Evolutionary conservation across 2,113 vertebrate species (phyloP).

Genomic region (Upupa epops): DNA sequence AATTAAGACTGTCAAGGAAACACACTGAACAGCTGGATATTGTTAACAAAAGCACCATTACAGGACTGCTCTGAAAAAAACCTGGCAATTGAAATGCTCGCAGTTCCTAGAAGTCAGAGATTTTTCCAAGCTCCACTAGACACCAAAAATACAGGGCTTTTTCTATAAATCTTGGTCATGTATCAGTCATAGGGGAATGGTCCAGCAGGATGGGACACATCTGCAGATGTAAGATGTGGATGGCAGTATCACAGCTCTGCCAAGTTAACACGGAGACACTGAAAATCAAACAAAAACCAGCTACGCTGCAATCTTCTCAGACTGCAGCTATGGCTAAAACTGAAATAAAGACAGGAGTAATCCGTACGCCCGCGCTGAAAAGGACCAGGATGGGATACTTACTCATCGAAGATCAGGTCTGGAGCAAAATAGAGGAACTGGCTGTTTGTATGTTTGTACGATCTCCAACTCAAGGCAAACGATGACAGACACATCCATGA

Average conservation of each 20-base stretch:
- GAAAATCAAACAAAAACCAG: not conserved
- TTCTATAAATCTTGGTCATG: conserved; percentile 37
- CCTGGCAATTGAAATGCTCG: conserved; percentile 33
- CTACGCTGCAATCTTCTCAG: conserved; percentile 26
- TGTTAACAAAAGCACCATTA: conserved; percentile 72
- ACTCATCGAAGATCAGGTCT: conserved; percentile 98
- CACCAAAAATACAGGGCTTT: conserved; percentile 23
- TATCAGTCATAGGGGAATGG: conserved; percentile 17
- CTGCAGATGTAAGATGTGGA: conserved; percentile 4
- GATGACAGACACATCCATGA: conserved; percentile 99
- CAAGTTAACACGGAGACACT: not conserved
- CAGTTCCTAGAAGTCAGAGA: conserved; percentile 68
- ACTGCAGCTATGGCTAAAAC: conserved; percentile 29
- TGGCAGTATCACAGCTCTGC: not conserved
- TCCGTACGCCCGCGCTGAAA: conserved; percentile 42
- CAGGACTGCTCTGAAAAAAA: conserved; percentile 30
- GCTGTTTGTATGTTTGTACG: conserved; percentile 98
- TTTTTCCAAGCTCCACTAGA: conserved; percentile 52
- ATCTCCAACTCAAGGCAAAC: conserved; percentile 99
- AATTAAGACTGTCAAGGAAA: conserved; percentile 75
- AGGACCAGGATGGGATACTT: conserved; percentile 75
- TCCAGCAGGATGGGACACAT: conserved; percentile 48
- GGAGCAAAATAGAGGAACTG: conserved; percentile 99
- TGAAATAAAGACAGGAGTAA: conserved; percentile 18
- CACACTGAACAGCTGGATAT: conserved; percentile 64